Evolutionary conservation across 2,888 invertebrate species (phyloP).

Genomic region (Notocelia uddmanniana): DNA sequence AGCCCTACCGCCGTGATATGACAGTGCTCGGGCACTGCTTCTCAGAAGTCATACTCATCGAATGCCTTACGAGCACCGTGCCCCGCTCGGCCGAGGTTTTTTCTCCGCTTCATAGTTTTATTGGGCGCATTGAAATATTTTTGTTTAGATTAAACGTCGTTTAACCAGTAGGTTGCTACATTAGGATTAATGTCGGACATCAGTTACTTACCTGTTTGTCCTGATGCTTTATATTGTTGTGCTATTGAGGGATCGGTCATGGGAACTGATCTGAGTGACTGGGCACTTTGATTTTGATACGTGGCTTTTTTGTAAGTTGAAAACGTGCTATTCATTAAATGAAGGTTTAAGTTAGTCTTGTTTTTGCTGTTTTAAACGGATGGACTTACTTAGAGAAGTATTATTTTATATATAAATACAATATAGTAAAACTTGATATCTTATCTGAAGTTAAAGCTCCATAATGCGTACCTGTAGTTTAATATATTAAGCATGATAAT

Average conservation of each 20-base stretch:
- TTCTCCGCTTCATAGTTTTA: constrained; percentile 78
- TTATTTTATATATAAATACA: neutral
- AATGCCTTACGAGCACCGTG: constrained; percentile 79
- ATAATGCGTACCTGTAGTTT: too few species aligned
- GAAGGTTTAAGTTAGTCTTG: constrained; percentile 1
- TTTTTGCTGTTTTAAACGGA: neutral
- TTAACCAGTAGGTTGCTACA: constrained; percentile 78
- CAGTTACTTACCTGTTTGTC: constrained; percentile 73
- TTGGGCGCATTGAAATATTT: constrained; percentile 84
- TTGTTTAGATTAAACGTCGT: constrained; percentile 83
- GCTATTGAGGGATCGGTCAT: constrained; percentile 65
- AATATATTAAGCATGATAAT: neutral
- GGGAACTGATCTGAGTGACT: constrained; percentile 55
- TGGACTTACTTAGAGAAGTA: neutral
- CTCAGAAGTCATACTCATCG: constrained; percentile 81
- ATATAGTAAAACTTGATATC: neutral
- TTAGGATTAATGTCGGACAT: constrained; percentile 84
- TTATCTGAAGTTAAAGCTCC: neutral
- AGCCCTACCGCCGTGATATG: constrained; percentile 81
- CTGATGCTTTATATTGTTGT: constrained; percentile 57
- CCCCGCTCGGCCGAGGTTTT: constrained; percentile 70
- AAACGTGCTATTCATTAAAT: constrained; percentile 32
- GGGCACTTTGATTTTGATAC: constrained; percentile 39
- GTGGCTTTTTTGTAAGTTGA: constrained; percentile 31
- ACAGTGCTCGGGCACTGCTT: constrained; percentile 79